Evolutionary conservation across 2,888 invertebrate genomes (phyloP), one percentile per base, ranked within the genome.

Genomic region (Pristionchus arcanus): DNA sequence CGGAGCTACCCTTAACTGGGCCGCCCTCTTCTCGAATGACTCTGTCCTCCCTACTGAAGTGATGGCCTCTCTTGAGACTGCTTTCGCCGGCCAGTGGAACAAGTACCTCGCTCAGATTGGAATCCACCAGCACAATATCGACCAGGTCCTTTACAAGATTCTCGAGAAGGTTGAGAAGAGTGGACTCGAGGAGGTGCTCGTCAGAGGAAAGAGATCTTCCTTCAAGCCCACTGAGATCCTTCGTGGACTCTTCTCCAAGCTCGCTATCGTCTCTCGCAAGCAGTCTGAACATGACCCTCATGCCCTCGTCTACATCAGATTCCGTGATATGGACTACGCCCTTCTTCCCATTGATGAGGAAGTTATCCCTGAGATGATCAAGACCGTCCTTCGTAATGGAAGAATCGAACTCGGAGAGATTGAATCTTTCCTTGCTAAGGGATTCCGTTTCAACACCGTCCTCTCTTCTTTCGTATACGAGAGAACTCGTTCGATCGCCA

Each of bases 1-100:
- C 66, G 91, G 92, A 88, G 91, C 89, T 34, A 90, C 92, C 91
- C 91, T 93, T 90, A 92, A 92, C 90, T 90, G 92, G 49, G 92
- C 91, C 77, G 90, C 93, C 90, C 90, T 94, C 90, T 91, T 93
- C 91, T 92, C 93, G 89, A 90, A 91, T 91, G 91, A 93, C 91
- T 89, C 92, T 71, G 90, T 90, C 83, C 87, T 92, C 71, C 91
- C 91, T 90, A 91, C 90, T 89, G 90, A 92, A 74, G 53, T 91
- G 68, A 83, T 89, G 53, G 88, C 90, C 63, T 89, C 91, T 7
- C 49, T 94, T 55, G 91, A 93, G 87, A 63, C 92, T 13, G 85
- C 92, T 77, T 88, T 91, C 90, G 90, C 90, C 85, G 93, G 93
- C 84, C 89, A 91, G 91, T 93, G 92, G 92, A 91, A 91, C 90